Evolutionary conservation across 2,888 invertebrate genomes (phyloP), one percentile per base, ranked within the genome.

Genomic region (Hyalella azteca): DNA sequence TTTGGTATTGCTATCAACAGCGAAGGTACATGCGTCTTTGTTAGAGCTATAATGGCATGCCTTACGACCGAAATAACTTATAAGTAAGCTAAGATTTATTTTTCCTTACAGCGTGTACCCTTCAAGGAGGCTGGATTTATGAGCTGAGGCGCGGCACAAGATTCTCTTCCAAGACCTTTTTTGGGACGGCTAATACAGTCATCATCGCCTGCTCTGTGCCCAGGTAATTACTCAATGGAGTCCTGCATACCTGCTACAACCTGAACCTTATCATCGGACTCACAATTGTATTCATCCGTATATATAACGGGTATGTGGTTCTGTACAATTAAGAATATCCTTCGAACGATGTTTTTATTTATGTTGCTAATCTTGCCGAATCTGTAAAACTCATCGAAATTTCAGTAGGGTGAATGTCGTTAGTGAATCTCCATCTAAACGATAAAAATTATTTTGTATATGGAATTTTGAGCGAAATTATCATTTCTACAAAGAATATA

Each of bases 41-140:
- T 66, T 66, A 66, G 66, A 66, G 66, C 66, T 66, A 66, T 66
- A 66, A 66, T 66, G 36, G 66, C 66, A 66, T 66, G 66, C 36
- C 66, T 36, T 36, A 66, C 36, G 66, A 66, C 13, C 36, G 36
- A 66, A 66, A 66, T 66, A 66, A 66, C 39, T 66, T 66, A 66
- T 66, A 36, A 66, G 66, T 66, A 66, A 66, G 66, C 66, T 66
- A 36, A 66, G 66, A 66, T 66, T 66, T 66, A 66, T 66, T 36
- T 36, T 29, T 66, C 66, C 66, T 66, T 66, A 66, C 66, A 66
- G 66, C 66, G 66, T 66, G 66, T 66, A 66, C 66, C 66, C 66
- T 66, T 66, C 66, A 66, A 36, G 66, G 66, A 66, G 36, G 36
- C 29, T 32, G 11, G 66, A 66, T 66, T 66, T 66, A 66, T 36